Base-by-base conservation (phyloP, 1,140 invertebrate species). In the Nasonia giraulti region DNA sequence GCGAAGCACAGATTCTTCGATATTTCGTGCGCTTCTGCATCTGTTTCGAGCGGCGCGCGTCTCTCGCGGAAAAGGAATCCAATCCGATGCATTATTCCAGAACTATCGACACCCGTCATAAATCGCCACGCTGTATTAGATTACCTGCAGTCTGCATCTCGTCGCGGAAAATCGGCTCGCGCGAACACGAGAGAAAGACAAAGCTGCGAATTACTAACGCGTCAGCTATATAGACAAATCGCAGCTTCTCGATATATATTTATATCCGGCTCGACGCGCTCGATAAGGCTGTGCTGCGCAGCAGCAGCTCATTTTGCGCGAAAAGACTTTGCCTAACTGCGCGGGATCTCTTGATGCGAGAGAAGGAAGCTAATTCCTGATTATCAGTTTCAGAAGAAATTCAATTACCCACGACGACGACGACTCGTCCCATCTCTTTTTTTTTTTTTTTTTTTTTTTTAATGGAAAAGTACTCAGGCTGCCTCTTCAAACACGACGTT, bases 301-400 rank as follows among this genome's bases (percentile, higher is more conserved):
- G 27, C 20, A 40, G 37, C 37, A 40, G 37, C 37, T 11, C 40
- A 44, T 44, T 44, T 44, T 44, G 27, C 7, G 7, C 17, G 5
- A 62, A 62, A 6, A 4, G 20, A 62, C 55, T 62, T n/a, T 62
- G 55, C 2, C 20, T 17, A 62, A 62, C 17, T 62, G 3, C 5
- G 27, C 27, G 55, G 17, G 17, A 62, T 62, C n/a, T 17, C 4
- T 62, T 62, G 6, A 55, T 14, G 50, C 50, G 12, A 47, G 47
- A 17, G 17, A n/a, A 7, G 5, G 55, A 40, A 27, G n/a, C n/a
- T 12, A 50, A 77, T 77, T n/a, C 62, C 33, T 83, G 82, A 83
- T 83, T 83, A 83, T 83, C 82, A 77, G 82, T 77, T 83, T 33
- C 20, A 77, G 44, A 77, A 83, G 82, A 83, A 83, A 83, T 83